A percentile compares a stretch with the other conserved stretches of the same genome.
These are phyloP conservation scores for Panorpa germanica DNA, from an alignment of 2,888 invertebrate genomes.

Conservation along the genomic window DNA sequence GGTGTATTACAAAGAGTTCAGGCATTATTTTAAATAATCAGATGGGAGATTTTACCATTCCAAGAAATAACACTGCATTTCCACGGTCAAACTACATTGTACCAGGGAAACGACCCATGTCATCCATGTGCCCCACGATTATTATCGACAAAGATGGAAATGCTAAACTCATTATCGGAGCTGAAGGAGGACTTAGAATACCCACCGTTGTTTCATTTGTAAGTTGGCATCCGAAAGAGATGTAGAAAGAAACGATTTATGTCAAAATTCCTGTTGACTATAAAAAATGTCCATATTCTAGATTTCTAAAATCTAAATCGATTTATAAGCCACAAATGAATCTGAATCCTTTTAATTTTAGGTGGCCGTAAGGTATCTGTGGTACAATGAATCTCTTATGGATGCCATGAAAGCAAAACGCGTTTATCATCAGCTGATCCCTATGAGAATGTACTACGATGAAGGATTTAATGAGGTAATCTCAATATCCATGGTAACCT, in stretches of 20 bases:
- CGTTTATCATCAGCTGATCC: slow-evolving; percentile 75
- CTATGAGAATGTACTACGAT: slow-evolving; percentile 53
- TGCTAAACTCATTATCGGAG: slow-evolving; percentile 54
- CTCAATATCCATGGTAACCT: no score
- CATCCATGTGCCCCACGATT: slow-evolving; percentile 80
- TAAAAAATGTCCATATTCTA: no score
- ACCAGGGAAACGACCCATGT: slow-evolving; percentile 70
- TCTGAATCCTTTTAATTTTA: slow-evolving; percentile 21
- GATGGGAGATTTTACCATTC: slow-evolving; percentile 79
- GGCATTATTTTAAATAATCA: slow-evolving; percentile 74
- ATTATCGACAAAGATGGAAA: slow-evolving; percentile 43
- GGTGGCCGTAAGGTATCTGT: slow-evolving; percentile 44
- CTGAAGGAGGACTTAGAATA: slow-evolving; percentile 81
- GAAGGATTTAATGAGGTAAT: slow-evolving; percentile 34
- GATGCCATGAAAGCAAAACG: slow-evolving; percentile 50
- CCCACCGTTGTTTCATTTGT: slow-evolving; percentile 62
- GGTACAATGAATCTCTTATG: slow-evolving; percentile 41
- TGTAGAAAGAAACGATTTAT: no score
- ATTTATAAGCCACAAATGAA: no score
- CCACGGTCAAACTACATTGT: slow-evolving; percentile 68
- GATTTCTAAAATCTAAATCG: no score
- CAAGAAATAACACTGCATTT: slow-evolving; percentile 37
- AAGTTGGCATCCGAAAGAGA: slow-evolving; percentile 19
- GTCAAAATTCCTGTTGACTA: no score
- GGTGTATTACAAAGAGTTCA: no score